These are phyloP conservation scores for Entosphenus tridentatus DNA, from an alignment of 2,113 vertebrate species.

Conservation along the genomic window DNA sequence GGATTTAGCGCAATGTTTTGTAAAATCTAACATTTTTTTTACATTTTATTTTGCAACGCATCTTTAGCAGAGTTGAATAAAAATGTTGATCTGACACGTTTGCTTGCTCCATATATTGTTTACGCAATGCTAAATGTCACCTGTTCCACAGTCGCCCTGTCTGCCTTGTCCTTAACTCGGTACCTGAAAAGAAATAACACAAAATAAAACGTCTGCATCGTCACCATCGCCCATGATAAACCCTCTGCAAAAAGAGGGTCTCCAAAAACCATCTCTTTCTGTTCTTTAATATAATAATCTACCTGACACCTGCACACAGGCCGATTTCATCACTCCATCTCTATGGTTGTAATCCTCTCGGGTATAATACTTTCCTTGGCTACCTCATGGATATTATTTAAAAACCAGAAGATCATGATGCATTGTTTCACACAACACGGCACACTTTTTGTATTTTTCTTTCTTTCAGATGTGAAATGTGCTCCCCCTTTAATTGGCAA, in stretches of 20 bases:
- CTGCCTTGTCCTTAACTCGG: slow-evolving; percentile 82
- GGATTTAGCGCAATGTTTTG: background rate
- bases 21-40: background rate
- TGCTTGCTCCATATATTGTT: background rate
- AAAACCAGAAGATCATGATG: too few relatives aligned
- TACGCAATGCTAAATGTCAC: slow-evolving; percentile 17
- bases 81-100: background rate
- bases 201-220: background rate
- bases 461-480: too few relatives aligned
- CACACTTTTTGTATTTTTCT: too few relatives aligned
- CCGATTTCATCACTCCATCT: too few relatives aligned
- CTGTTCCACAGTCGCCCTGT: slow-evolving; percentile 87
- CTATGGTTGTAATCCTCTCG: too few relatives aligned
- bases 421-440: too few relatives aligned
- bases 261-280: background rate
- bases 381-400: too few relatives aligned
- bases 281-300: background rate
- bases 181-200: slow-evolving; percentile 27
- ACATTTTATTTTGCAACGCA: background rate
- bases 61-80: background rate
- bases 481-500: too few relatives aligned
- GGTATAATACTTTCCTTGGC: too few relatives aligned
- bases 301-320: too few relatives aligned
- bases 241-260: background rate
- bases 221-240: background rate